Evolutionary conservation across 1,140 invertebrate genomes (phyloP).

Genomic region (Trichonephila inaurata): DNA sequence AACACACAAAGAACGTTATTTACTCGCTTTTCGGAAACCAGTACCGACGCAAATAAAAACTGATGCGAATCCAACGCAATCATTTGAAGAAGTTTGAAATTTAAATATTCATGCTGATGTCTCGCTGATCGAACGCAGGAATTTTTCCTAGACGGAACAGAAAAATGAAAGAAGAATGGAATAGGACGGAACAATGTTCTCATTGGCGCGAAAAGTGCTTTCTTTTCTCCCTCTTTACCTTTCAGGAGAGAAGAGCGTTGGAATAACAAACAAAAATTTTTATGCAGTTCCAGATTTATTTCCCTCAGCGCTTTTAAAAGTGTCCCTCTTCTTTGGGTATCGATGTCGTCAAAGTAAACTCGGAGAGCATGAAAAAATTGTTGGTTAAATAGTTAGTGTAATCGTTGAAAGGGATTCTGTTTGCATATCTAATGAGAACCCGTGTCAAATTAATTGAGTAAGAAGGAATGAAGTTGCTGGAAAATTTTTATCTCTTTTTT

Average conservation of each 20-base stretch:
- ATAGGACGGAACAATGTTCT: too few relatives aligned
- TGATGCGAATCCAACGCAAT: background rate
- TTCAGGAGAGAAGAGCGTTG: background rate
- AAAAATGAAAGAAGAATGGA: background rate
- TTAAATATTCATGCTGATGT: conserved; percentile 25
- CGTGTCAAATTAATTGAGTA: conserved; percentile 49
- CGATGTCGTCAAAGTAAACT: conserved; percentile 49
- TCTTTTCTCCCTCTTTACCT: background rate
- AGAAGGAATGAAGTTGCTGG: background rate
- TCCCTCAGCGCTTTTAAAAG: conserved; percentile 19
- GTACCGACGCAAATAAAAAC: background rate
- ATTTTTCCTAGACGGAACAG: background rate
- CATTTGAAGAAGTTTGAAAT: background rate
- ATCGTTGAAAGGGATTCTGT: conserved; percentile 41
- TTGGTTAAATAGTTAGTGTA: conserved; percentile 43
- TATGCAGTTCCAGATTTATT: conserved; percentile 40
- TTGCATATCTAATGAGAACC: conserved; percentile 54
- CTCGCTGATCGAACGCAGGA: background rate
- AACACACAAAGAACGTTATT: background rate
- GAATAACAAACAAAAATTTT: conserved; percentile 15
- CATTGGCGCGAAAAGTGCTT: background rate
- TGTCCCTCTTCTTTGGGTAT: conserved; percentile 2
- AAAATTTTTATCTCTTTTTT: background rate
- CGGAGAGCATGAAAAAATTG: background rate
- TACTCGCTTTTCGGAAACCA: background rate